phyloP scores from a whole-genome alignment of 1,140 invertebrate species.

The Paralvinella palmiformis region DNA sequence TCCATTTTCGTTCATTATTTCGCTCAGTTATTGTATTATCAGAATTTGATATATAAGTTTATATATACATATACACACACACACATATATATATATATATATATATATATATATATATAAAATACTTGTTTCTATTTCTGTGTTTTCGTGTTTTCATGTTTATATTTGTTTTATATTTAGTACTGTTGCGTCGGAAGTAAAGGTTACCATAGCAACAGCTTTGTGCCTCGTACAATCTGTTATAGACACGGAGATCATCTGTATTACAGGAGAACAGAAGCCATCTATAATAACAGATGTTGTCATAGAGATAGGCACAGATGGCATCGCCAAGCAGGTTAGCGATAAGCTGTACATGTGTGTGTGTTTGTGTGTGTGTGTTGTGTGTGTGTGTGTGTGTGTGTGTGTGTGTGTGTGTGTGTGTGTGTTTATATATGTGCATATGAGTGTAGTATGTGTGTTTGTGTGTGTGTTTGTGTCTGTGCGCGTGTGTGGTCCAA shows the following conservation, averaged over 20 bases:
- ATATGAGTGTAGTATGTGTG: too few species aligned
- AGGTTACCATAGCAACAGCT: constrained; percentile 24
- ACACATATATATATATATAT: constrained; percentile 5
- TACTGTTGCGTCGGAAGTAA: constrained; percentile 5
- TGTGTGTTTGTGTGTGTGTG: too few species aligned
- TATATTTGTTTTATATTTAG: not conserved
- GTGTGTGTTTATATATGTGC: too few species aligned
- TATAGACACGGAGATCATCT: constrained; percentile 21
- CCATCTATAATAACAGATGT: constrained; percentile 21
- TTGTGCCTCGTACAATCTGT: constrained; percentile 20
- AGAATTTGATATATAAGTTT: not conserved
- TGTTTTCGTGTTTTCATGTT: too few species aligned
- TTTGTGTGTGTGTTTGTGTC: too few species aligned
- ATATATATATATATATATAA: not conserved
- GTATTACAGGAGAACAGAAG: constrained; percentile 15
- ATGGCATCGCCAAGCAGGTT: constrained; percentile 20
- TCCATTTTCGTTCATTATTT: not conserved
- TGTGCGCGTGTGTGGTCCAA: too few species aligned
- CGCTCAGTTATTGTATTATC: not conserved
- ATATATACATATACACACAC: constrained; percentile 1
- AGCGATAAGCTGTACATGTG: too few species aligned
- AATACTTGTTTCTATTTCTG: not conserved
- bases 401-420: too few species aligned
- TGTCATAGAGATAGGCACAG: constrained; percentile 10
- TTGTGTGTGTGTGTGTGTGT: too few species aligned